Evolutionary conservation across 2,888 invertebrate genomes (phyloP).

Genomic region (Dynastes maya): DNA sequence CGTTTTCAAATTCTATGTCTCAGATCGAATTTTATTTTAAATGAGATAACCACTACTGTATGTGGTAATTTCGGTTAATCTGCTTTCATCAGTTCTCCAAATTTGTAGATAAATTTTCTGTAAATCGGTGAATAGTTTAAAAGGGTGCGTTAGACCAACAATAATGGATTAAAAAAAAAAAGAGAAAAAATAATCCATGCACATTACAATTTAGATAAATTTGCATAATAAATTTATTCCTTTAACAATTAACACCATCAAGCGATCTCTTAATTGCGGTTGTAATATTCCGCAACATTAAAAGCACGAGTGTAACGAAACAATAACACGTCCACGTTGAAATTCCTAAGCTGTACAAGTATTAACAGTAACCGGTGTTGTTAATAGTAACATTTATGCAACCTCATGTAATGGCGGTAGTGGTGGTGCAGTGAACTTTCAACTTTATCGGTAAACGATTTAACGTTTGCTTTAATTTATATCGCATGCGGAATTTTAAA

Average conservation of each 20-base stretch:
- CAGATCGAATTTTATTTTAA: too few species aligned
- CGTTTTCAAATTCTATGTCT: too few species aligned
- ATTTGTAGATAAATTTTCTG: too few species aligned
- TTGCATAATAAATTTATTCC: not conserved
- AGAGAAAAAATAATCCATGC: too few species aligned
- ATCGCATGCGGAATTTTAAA: slow-evolving; percentile 41
- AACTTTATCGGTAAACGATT: slow-evolving; percentile 45
- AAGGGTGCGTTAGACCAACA: too few species aligned
- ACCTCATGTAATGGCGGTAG: slow-evolving; percentile 9
- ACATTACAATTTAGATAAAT: not conserved
- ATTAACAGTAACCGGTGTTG: slow-evolving; percentile 30
- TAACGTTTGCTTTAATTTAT: slow-evolving; percentile 40
- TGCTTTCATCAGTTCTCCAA: too few species aligned
- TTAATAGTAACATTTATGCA: slow-evolving; percentile 35
- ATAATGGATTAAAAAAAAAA: too few species aligned
- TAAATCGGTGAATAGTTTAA: too few species aligned
- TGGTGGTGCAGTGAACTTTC: slow-evolving; percentile 38
- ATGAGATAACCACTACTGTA: too few species aligned
- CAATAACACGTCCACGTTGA: slow-evolving; percentile 6
- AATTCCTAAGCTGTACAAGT: slow-evolving; percentile 11
- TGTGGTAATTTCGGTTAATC: too few species aligned
- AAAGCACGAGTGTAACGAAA: not conserved
- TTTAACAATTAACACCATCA: not conserved
- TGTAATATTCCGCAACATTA: not conserved
- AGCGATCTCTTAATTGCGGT: not conserved